Conservation (phyloP, 1,140 invertebrate species). For the Plectrocnemia conspersa region DNA sequence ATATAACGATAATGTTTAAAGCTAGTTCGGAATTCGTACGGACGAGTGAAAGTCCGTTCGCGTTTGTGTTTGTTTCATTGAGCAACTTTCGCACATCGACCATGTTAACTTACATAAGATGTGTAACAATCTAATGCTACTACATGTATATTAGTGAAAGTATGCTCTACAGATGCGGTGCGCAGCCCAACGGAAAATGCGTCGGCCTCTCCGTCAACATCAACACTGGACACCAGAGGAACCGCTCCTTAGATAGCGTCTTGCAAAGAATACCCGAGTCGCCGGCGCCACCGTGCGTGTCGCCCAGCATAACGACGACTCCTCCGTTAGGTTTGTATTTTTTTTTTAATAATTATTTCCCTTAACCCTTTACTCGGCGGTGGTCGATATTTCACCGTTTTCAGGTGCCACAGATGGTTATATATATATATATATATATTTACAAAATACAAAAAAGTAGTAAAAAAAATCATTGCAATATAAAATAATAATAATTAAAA, state of each 20-base stretch:
- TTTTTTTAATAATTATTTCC: no score
- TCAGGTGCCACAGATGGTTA: no score
- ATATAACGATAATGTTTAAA: no score
- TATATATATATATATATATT: no score
- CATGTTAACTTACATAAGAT: not conserved
- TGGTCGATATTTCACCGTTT: no score
- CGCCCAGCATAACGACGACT: slow-evolving; percentile 24
- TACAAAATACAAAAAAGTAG: no score
- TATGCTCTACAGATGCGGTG: slow-evolving; percentile 19
- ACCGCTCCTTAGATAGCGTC: slow-evolving; percentile 82
- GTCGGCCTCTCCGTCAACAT: not conserved
- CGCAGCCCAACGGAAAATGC: slow-evolving; percentile 12
- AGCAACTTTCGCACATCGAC: not conserved
- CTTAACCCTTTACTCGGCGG: no score
- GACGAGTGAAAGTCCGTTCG: not conserved
- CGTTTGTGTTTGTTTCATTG: not conserved
- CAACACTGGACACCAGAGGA: slow-evolving; percentile 70
- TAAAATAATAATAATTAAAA: no score
- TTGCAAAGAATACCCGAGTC: slow-evolving; percentile 81
- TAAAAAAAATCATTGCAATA: no score
- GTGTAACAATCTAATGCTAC: not conserved
- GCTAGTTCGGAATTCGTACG: no score
- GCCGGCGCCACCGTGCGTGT: slow-evolving; percentile 70
- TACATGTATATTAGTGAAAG: not conserved
- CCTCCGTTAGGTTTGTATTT: slow-evolving; percentile 30